A percentile compares a stretch with the other conserved stretches of the same genome.
These are phyloP conservation scores for Datnioides undecimradiatus DNA, from an alignment of 2,113 vertebrate genomes.

Conservation along the genomic window DNA sequence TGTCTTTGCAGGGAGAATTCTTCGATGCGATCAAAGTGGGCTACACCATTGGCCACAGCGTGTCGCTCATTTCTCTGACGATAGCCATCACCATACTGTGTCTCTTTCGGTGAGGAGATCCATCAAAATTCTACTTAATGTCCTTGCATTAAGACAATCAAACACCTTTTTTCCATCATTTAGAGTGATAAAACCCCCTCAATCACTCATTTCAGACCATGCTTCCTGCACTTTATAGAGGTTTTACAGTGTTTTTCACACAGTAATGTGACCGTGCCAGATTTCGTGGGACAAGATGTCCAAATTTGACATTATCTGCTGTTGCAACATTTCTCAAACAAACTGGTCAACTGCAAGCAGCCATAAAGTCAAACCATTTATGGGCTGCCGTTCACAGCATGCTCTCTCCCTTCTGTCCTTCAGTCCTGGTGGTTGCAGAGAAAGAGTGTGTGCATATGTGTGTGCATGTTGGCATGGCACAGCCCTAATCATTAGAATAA, in stretches of 20 bases:
- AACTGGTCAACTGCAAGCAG: not conserved
- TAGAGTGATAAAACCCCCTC: conserved; percentile 28
- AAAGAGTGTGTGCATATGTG: conserved; percentile 5
- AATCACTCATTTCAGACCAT: not conserved
- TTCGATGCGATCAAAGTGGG: conserved; percentile 89
- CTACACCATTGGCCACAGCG: conserved; percentile 93
- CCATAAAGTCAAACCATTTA: conserved; percentile 53
- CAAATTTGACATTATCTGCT: conserved; percentile 30
- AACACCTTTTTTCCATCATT: conserved; percentile 40
- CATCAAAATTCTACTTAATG: conserved; percentile 10
- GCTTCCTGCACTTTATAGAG: conserved; percentile 48
- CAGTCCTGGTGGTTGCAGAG: not conserved
- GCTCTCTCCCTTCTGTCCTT: conserved; percentile 16
- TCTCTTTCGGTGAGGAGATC: conserved; percentile 71
- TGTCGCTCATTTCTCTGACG: conserved; percentile 91
- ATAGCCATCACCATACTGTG: conserved; percentile 89
- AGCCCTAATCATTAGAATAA: conserved; percentile 2
- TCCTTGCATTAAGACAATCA: conserved; percentile 17
- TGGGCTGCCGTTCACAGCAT: conserved; percentile 24
- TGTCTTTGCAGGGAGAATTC: conserved; percentile 82
- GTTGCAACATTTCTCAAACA: conserved; percentile 46
- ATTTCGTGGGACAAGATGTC: conserved; percentile 9
- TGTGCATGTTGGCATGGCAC: conserved; percentile 1
- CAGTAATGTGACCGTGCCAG: conserved; percentile 1
- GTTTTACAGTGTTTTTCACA: conserved; percentile 58